Conservation (phyloP, 2,888 invertebrate species). For the Chloroclysta siterata region DNA sequence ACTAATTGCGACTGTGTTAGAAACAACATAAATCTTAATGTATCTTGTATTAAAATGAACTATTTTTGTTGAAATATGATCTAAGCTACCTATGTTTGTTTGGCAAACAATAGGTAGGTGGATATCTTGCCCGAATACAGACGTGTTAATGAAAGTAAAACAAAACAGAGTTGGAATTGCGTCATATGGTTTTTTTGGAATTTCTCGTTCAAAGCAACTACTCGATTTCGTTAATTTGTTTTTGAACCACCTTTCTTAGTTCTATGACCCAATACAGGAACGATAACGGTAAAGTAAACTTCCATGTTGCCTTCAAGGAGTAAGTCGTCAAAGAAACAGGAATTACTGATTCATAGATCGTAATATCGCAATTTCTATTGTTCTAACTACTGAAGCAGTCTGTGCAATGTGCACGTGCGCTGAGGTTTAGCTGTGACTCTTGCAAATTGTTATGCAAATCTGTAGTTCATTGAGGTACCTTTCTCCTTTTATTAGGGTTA, state of each 20-base stretch:
- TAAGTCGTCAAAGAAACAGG: conserved; percentile 23
- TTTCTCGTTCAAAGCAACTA: not conserved
- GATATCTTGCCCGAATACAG: not conserved
- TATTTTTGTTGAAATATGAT: too few species aligned
- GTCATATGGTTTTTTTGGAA: not conserved
- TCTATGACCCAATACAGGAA: not conserved
- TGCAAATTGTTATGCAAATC: conserved; percentile 11
- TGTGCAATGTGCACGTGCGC: conserved; percentile 39
- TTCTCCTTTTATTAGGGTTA: too few species aligned
- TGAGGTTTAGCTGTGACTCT: conserved; percentile 11
- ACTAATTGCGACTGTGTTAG: conserved; percentile 49
- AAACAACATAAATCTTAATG: not conserved
- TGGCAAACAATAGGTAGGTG: not conserved
- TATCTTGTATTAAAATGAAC: too few species aligned
- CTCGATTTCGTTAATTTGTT: not conserved
- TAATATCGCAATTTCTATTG: conserved; percentile 40
- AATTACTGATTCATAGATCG: conserved; percentile 33
- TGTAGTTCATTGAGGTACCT: not conserved
- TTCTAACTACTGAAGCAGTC: conserved; percentile 40
- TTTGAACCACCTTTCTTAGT: not conserved
- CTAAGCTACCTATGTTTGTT: too few species aligned
- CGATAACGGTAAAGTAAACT: not conserved
- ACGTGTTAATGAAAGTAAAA: conserved; percentile 1
- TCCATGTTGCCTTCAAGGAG: conserved; percentile 3
- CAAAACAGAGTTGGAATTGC: not conserved